Conservation (phyloP, 2,797 vertebrate species). For the Trichosurus vulpecula region DNA sequence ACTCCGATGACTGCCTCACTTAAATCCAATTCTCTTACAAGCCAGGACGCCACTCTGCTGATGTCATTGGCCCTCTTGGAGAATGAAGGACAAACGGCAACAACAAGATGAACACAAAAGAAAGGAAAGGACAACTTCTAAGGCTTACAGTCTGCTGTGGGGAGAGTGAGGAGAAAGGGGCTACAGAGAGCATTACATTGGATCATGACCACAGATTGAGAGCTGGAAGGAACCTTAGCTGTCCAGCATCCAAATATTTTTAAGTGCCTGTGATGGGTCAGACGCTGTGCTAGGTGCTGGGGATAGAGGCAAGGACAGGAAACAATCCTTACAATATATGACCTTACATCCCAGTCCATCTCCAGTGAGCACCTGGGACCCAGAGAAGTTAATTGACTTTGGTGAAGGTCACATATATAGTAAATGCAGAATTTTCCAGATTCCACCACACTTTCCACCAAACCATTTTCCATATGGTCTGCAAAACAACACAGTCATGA, state of each 20-base stretch:
- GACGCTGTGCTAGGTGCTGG: neutral
- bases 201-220: too few relatives aligned
- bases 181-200: neutral
- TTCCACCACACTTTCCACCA: neutral
- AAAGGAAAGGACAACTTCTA: neutral
- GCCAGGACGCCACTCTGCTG: neutral
- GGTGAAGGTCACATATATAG: neutral
- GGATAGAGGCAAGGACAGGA: neutral
- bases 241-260: neutral
- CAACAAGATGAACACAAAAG: neutral
- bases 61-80: neutral
- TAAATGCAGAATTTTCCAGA: neutral
- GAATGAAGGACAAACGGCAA: neutral
- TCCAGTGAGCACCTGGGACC: neutral
- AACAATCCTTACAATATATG: neutral
- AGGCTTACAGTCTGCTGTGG: neutral
- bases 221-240: neutral
- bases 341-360: neutral
- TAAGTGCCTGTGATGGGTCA: neutral
- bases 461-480: neutral
- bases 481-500: neutral
- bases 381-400: neutral
- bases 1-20: neutral
- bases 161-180: neutral
- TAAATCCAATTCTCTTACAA: neutral